These are phyloP conservation scores for Pomacea canaliculata DNA, from an alignment of 2,888 invertebrate genomes.

Conservation along the genomic window DNA sequence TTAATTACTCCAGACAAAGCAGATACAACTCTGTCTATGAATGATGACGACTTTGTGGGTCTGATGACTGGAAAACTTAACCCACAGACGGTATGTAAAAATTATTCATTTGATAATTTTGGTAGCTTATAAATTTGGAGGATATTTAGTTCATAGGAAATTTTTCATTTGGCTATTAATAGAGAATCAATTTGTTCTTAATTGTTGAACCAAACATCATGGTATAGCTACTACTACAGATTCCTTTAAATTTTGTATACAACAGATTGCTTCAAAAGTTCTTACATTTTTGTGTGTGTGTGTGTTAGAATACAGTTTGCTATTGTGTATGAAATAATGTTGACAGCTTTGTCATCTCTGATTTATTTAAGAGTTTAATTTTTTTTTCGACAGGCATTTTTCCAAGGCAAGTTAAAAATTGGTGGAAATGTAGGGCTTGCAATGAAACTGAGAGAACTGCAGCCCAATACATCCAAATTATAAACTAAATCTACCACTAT, in stretches of 20 bases:
- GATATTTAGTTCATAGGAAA: too few relatives aligned
- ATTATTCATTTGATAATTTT: background rate
- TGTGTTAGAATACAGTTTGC: too few relatives aligned
- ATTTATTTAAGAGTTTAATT: too few relatives aligned
- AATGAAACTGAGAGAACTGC: constrained; percentile 80
- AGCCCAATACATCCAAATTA: constrained; percentile 40
- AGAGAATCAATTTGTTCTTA: background rate
- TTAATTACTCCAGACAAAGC: constrained; percentile 77
- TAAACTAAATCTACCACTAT: background rate
- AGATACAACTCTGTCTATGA: constrained; percentile 89
- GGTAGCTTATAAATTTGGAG: background rate
- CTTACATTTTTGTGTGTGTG: too few relatives aligned
- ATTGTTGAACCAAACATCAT: background rate
- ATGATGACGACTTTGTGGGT: constrained; percentile 88
- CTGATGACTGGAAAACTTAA: constrained; percentile 91
- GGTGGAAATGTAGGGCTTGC: constrained; percentile 97
- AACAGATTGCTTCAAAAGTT: too few relatives aligned
- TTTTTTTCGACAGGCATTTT: constrained; percentile 70
- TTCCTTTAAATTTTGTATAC: too few relatives aligned
- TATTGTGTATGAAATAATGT: too few relatives aligned
- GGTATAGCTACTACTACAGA: background rate
- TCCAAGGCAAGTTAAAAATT: constrained; percentile 90
- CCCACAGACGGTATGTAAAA: constrained; percentile 82
- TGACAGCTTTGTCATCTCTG: too few relatives aligned
- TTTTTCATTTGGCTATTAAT: background rate